Conservation (phyloP, 1,140 invertebrate species). For the Achroia grisella region DNA sequence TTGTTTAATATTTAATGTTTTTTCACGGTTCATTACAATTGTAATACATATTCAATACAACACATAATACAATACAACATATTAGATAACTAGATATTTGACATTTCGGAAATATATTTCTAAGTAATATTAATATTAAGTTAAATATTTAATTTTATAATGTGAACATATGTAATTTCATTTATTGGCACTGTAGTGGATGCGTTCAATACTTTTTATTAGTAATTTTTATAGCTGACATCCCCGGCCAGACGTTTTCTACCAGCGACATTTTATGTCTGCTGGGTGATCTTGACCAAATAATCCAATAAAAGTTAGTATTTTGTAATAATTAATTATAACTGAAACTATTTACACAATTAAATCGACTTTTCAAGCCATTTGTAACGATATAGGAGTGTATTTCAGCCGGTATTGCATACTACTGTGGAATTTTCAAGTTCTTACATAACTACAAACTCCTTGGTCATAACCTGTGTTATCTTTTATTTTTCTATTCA, state of each 20-base stretch:
- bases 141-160: too few relatives aligned
- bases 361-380: not conserved
- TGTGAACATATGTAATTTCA: too few relatives aligned
- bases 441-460: constrained; percentile 61
- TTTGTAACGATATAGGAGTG: not conserved
- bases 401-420: not conserved
- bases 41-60: too few relatives aligned
- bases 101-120: too few relatives aligned
- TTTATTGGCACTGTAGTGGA: too few relatives aligned
- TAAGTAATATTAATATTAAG: too few relatives aligned
- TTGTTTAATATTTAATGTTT: too few relatives aligned
- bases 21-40: too few relatives aligned
- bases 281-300: constrained; percentile 51
- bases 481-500: not conserved
- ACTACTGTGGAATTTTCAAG: not conserved
- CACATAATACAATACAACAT: too few relatives aligned
- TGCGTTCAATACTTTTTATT: not conserved
- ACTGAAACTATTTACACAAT: not conserved
- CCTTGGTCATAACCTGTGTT: constrained; percentile 40
- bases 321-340: constrained; percentile 3
- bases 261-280: constrained; percentile 58
- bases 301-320: constrained; percentile 56
- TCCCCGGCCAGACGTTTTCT: constrained; percentile 39
- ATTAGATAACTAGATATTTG: too few relatives aligned
- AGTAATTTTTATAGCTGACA: constrained; percentile 29